A percentile compares a stretch with the other conserved stretches of the same genome.
Evolutionary conservation across 30 jellyfish, hydroid and myxozoan species (phyloP).

Genomic region (Hydra vulgaris): DNA sequence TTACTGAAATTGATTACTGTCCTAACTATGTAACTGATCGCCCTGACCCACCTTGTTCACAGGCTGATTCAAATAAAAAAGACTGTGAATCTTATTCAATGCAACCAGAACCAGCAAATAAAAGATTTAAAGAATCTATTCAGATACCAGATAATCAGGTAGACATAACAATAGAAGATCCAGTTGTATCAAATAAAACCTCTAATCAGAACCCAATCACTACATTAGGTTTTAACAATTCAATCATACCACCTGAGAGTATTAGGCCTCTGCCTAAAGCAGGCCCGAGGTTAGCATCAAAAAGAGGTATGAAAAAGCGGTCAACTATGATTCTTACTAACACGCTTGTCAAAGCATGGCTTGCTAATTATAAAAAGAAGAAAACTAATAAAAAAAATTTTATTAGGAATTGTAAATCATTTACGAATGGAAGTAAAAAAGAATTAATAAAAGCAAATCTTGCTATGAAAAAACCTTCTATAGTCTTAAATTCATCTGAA

Average conservation of each 20-base stretch:
- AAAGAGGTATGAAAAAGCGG: neutral
- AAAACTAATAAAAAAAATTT: neutral
- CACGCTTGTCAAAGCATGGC: neutral
- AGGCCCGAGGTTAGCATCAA: neutral
- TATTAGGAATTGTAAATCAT: neutral
- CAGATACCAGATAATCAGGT: neutral
- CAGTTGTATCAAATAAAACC: neutral
- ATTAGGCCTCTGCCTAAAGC: neutral
- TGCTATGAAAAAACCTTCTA: neutral
- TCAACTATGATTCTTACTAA: neutral
- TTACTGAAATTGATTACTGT: constrained; percentile 20
- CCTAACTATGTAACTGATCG: constrained; percentile 35
- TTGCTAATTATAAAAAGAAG: neutral
- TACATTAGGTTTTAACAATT: neutral
- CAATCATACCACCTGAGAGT: neutral
- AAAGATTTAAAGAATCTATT: neutral
- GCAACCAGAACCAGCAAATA: neutral
- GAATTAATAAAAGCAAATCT: neutral
- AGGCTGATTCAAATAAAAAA: neutral
- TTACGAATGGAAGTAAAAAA: neutral
- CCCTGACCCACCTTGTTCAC: neutral
- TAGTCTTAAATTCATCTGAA: neutral
- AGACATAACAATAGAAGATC: neutral
- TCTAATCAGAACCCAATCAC: neutral
- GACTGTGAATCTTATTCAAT: neutral